Base-by-base conservation (phyloP, 2,888 invertebrate genomes). In the Catonia carolina region DNA sequence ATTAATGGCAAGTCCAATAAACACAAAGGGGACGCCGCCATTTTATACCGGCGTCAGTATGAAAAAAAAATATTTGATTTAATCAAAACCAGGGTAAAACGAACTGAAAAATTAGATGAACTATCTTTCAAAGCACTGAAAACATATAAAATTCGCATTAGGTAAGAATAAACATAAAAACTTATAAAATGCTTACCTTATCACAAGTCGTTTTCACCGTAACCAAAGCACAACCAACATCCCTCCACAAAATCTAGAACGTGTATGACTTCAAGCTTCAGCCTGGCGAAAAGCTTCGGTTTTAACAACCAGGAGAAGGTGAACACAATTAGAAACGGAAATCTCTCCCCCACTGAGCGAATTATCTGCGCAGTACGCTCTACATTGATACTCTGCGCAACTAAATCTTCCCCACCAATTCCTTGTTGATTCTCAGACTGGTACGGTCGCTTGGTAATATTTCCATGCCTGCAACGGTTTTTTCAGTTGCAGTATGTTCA, bases 241-340 rank as follows among this genome's bases (percentile, higher is more conserved):
- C 33, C 8, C 42, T 12, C 4, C 20, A 8, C 2, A 22, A 36
- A 8, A 17, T 33, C 36, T 36, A 15, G 50, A 58, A 42, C 58
- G 54, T 37, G 36, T 23, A 54, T 58, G 58, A 58, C 42, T 50
- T 14, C 33, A 18, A 37, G 23, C 22, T 12, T 35, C 20, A 49
- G 37, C 33, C 33, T 39, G 52, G 14, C 20, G 37, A 53, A 20
- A n/a, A 39, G 58, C 58, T 42, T 58, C 54, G 45, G 54, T 54
- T 37, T 48, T 36, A n/a, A 17, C n/a, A 35, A 27, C 14, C 10
- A 15, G 8, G 14, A 23, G 15, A 49, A 23, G 23, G 31, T 31
- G 54, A 50, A 49, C 51, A 31, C 42, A 50, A 10, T n/a, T 12
- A 15, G 22, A 54, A 58, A 53, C 54, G 58, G 50, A 58, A 58